A percentile compares a stretch with the other conserved stretches of the same genome.
phyloP scores from a whole-genome alignment of 2,888 invertebrate genomes.

The Athetis lepigone region DNA sequence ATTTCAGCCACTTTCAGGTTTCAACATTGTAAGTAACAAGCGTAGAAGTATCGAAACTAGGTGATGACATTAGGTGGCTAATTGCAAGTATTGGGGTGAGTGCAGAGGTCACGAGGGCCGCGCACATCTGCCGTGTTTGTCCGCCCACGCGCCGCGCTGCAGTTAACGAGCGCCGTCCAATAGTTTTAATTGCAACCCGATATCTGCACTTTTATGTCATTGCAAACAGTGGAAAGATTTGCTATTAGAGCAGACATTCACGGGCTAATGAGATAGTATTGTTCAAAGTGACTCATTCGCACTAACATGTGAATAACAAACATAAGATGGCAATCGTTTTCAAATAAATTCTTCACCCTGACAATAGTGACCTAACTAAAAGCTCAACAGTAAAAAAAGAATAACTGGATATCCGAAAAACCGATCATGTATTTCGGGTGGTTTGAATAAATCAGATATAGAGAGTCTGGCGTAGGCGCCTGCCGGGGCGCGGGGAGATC shows the following conservation, averaged over 20 bases:
- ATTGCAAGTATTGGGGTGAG: slow-evolving; percentile 81
- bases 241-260: slow-evolving; percentile 46
- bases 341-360: slow-evolving; percentile 58
- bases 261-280: slow-evolving; percentile 46
- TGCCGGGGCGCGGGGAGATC: slow-evolving; percentile 78
- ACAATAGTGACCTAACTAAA: slow-evolving; percentile 68
- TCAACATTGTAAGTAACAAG: slow-evolving; percentile 22
- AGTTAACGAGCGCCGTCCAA: slow-evolving; percentile 82
- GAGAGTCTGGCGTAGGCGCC: slow-evolving; percentile 83
- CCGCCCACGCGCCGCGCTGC: slow-evolving; percentile 80
- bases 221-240: slow-evolving; percentile 62
- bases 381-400: slow-evolving; percentile 78
- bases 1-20: slow-evolving; percentile 32
- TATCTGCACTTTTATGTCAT: slow-evolving; percentile 79
- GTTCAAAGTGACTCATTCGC: slow-evolving; percentile 34
- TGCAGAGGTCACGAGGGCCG: slow-evolving; percentile 80
- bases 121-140: slow-evolving; percentile 87
- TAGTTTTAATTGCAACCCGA: slow-evolving; percentile 89
- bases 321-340: slow-evolving; percentile 58
- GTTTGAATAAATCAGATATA: slow-evolving; percentile 89
- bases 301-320: slow-evolving; percentile 62
- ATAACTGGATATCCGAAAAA: slow-evolving; percentile 82
- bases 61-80: slow-evolving; percentile 78
- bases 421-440: slow-evolving; percentile 88
- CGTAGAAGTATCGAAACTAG: slow-evolving; percentile 59